Evolutionary conservation across 2,797 vertebrate species (phyloP).

Genomic region (Meriones psammophilus): DNA sequence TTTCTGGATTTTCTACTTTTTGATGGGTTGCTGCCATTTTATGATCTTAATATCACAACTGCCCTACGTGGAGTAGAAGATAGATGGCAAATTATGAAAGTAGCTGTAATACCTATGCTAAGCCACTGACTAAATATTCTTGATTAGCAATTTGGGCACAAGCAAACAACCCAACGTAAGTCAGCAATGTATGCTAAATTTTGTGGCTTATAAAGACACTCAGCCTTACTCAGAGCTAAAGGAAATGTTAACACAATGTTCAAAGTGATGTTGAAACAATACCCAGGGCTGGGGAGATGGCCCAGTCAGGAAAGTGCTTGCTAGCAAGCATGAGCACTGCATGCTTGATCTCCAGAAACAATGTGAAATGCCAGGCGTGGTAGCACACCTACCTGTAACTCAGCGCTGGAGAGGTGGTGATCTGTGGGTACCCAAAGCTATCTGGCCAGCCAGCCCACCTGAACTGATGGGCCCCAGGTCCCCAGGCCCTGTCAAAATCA

Average conservation of each 20-base stretch:
- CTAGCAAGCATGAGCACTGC: not conserved
- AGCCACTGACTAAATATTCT: not conserved
- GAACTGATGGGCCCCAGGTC: not conserved
- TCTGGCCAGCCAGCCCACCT: not conserved
- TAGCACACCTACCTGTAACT: not conserved
- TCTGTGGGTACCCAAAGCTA: not conserved
- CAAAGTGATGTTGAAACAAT: not conserved
- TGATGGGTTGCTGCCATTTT: not conserved
- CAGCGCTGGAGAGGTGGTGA: not conserved
- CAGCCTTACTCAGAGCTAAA: not conserved
- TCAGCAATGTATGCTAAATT: not conserved
- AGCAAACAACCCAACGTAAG: not conserved
- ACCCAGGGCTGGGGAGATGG: not conserved
- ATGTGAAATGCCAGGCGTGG: not conserved
- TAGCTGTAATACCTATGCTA: not conserved
- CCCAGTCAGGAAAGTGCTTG: not conserved
- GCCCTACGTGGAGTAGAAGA: not conserved
- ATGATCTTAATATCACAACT: not conserved
- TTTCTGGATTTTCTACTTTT: conserved; percentile 23
- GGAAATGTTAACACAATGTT: not conserved
- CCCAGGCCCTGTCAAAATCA: not conserved
- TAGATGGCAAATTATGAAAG: not conserved
- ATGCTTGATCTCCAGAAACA: not conserved
- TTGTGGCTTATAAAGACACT: not conserved
- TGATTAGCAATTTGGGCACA: not conserved